phyloP scores from a whole-genome alignment of 2,888 invertebrate genomes.

The Nephrotoma guestfalica region DNA sequence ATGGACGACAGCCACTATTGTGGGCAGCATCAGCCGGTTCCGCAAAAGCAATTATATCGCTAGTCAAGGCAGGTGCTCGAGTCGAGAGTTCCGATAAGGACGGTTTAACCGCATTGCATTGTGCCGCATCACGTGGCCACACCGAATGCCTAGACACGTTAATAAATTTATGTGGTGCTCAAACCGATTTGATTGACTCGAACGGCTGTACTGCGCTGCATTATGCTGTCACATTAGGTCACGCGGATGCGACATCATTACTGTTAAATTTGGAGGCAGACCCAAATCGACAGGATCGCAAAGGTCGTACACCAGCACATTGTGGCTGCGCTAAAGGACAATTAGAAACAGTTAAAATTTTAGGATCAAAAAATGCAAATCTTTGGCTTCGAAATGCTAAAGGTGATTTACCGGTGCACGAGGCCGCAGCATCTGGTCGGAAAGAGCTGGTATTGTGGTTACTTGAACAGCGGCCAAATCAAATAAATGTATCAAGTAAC shows the following conservation, averaged over 20 bases:
- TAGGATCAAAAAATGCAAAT: constrained; percentile 45
- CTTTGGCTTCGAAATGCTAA: constrained; percentile 84
- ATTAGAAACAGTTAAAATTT: constrained; percentile 58
- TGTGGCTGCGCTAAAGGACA: constrained; percentile 96
- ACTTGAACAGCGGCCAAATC: constrained; percentile 64
- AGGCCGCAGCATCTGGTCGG: constrained; percentile 85
- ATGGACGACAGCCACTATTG: constrained; percentile 82
- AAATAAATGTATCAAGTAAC: constrained; percentile 76
- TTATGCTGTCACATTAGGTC: constrained; percentile 91
- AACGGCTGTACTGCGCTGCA: constrained; percentile 94
- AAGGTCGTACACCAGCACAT: constrained; percentile 85
- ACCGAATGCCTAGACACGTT: constrained; percentile 81
- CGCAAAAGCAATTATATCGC: constrained; percentile 74
- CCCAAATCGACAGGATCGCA: constrained; percentile 81
- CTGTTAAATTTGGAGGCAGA: constrained; percentile 82
- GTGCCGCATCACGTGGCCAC: constrained; percentile 93
- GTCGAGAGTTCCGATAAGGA: constrained; percentile 81
- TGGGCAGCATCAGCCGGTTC: constrained; percentile 98
- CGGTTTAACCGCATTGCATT: constrained; percentile 89
- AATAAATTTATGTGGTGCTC: constrained; percentile 74
- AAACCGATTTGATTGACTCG: constrained; percentile 74
- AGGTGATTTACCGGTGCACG: constrained; percentile 91
- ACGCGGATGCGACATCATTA: constrained; percentile 82
- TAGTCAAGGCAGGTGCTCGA: constrained; percentile 75
- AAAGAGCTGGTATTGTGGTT: constrained; percentile 82